Evolutionary conservation across 2,888 invertebrate species (phyloP), one percentile per base, ranked within the genome.

Genomic region (Erebia palarica): DNA sequence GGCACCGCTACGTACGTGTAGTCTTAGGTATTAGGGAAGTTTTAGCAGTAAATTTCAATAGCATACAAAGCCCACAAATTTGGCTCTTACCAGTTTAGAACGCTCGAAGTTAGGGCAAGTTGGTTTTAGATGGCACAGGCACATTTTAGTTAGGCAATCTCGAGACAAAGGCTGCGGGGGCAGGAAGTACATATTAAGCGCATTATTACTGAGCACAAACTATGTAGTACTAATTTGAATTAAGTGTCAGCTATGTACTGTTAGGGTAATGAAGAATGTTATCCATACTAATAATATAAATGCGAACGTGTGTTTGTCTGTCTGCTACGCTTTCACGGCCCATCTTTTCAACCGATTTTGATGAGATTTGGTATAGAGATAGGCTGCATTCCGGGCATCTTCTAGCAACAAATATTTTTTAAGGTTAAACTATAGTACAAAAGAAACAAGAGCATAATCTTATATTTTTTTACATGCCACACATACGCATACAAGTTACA

Each of bases 11-110:
- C 65, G 75, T 73, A 75, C 73, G 74, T 73, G 75, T 74, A 76
- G 63, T 75, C 75, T 75, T 74, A 78, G 81, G 78, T 80, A 84
- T 84, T 83, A 84, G 79, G 80, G 78, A 90, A 89, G 81, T 88
- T 89, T 84, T 78, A 83, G 86, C 87, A 86, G 90, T 92, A 92
- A 92, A 92, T 91, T 91, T 90, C 89, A 90, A 91, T 89, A 89
- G 86, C 85, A 85, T 84, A 86, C 87, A 86, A 87, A 89, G 83
- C 86, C 89, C 86, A 89, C 90, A 90, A 90, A 90, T 91, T 92
- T 86, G 84, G 77, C 71, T 78, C 81, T 81, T 82, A 83, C 84
- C 81, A 82, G 86, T 84, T 86, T 84, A 84, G 82, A 84, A 85
- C 81, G 82, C 85, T 83, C 85, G 81, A 86, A 89, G 85, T 89